Conservation (phyloP, 1,140 invertebrate species). For the Uloborus diversus region DNA sequence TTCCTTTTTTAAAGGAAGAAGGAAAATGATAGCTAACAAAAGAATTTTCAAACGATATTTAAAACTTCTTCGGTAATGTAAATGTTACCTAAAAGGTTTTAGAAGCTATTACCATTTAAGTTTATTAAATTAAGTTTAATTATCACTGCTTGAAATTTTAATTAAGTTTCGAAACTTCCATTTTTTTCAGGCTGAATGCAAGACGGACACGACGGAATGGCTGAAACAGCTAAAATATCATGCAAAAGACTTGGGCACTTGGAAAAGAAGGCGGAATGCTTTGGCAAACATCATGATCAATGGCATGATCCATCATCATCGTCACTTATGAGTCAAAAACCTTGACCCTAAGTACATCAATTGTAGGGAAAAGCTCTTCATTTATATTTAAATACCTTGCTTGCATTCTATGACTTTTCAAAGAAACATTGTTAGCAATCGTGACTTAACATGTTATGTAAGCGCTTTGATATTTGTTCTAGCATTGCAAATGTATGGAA, state of each 20-base stretch:
- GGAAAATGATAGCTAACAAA: no score
- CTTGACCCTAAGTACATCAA: no score
- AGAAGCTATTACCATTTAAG: no score
- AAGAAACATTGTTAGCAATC: not conserved
- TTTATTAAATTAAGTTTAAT: no score
- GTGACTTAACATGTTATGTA: not conserved
- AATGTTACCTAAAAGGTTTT: no score
- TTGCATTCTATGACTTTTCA: not conserved
- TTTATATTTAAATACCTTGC: not conserved
- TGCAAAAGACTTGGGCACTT: slow-evolving; percentile 87
- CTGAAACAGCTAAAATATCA: slow-evolving; percentile 88
- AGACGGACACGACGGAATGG: slow-evolving; percentile 84
- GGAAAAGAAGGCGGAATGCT: slow-evolving; percentile 89
- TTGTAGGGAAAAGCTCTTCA: not conserved
- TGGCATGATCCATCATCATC: slow-evolving; percentile 52
- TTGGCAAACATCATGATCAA: slow-evolving; percentile 92
- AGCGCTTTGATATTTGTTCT: not conserved
- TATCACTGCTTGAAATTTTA: no score
- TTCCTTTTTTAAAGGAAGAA: no score
- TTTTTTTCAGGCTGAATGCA: slow-evolving; percentile 82
- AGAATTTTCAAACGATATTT: no score
- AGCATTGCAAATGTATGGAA: not conserved
- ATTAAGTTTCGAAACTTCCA: no score
- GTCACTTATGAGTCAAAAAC: no score
- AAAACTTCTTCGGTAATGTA: no score